These are phyloP conservation scores for Cinclus cinclus DNA, from an alignment of 2,113 vertebrate genomes.

Conservation along the genomic window DNA sequence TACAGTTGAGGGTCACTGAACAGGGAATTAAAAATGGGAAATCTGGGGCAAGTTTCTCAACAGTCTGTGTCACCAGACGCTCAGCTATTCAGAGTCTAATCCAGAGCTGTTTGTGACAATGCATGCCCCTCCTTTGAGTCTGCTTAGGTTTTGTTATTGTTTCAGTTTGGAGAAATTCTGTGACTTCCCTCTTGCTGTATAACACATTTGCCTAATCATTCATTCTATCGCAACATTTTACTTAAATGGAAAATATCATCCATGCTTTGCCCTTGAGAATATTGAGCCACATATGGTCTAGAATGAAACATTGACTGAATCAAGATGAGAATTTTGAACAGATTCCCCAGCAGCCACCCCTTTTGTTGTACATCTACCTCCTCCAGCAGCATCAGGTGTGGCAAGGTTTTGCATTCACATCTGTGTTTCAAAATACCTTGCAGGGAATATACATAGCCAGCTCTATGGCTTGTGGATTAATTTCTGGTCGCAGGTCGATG, in stretches of 20 bases:
- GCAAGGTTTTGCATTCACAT: background rate
- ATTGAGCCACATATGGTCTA: background rate
- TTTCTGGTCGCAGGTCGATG: background rate
- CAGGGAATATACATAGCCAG: background rate
- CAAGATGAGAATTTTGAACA: background rate
- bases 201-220: background rate
- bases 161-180: background rate
- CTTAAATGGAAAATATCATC: constrained; percentile 19
- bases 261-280: background rate
- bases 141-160: background rate
- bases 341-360: background rate
- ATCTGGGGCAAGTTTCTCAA: background rate
- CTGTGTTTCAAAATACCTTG: background rate
- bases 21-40: background rate
- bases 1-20: background rate
- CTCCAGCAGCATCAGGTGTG: background rate
- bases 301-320: background rate
- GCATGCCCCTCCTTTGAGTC: background rate
- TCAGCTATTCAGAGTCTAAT: background rate
- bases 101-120: background rate
- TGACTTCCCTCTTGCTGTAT: background rate
- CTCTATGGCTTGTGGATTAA: background rate
- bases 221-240: background rate
- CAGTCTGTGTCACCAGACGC: background rate
- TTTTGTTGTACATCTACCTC: background rate